Base-by-base conservation (phyloP, 1,140 invertebrate genomes). In the Listronotus bonariensis region DNA sequence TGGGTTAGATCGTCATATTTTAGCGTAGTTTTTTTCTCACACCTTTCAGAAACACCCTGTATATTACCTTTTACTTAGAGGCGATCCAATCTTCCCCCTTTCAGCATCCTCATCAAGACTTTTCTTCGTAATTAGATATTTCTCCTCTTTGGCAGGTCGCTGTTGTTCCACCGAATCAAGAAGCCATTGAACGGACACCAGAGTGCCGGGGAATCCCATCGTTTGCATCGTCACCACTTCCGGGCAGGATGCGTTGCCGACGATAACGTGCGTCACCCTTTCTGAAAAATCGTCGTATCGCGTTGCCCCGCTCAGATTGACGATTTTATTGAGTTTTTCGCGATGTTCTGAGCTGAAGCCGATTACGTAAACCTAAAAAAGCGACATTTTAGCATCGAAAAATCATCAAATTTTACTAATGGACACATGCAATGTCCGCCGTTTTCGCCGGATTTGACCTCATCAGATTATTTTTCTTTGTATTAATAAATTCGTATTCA, bases 231-330 rank as follows among this genome's bases (percentile, higher is more conserved):
- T 12, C 72, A 80, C 81, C 4, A 85, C 68, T 71, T 86, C 83
- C 17, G 72, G 66, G 14, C 72, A 68, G 3, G 81, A 79, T 38
- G 80, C 56, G 68, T 90, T 85, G 1, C 88, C 89, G 17, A 92
- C 82, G 18, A 93, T 83, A 32, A 92, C 86, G 78, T 96, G 93
- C 0, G 92, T 92, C 5, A 96, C 83, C 68, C 87, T 83, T 52
- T 89, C 89, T 67, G 85, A 87, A 52, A 92, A 82, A 51, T 86
- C 84, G 72, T 89, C 89, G 65, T 92, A 89, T 65, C 92, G 84
- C 10, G 89, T 91, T 31, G 89, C 94, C 38, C 93, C 92, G 18
- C 89, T 88, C 12, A 86, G 82, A 69, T 93, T 93, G 5, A 96
- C 80, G 15, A 93, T 85, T 68, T 87, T 88, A 42, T 87, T 83